phyloP scores from a whole-genome alignment of 2,113 vertebrate species.

The Hyperopisus bebe region DNA sequence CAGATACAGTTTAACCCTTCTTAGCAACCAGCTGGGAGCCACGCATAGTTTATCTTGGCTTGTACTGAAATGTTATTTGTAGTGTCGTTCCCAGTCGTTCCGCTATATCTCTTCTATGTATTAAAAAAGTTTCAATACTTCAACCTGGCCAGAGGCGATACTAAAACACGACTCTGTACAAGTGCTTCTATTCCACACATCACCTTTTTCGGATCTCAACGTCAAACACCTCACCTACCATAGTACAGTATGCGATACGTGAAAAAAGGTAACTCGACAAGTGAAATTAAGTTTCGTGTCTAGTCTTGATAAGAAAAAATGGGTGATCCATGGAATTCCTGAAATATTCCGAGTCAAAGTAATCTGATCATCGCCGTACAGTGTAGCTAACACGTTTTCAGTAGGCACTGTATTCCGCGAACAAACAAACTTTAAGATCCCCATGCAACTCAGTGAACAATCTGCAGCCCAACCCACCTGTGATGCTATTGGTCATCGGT shows the following conservation, averaged over 20 bases:
- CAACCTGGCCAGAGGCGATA: slow-evolving; percentile 29
- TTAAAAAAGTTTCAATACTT: slow-evolving; percentile 36
- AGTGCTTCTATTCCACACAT: slow-evolving; percentile 41
- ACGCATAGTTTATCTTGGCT: slow-evolving; percentile 58
- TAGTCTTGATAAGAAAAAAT: slow-evolving; percentile 48
- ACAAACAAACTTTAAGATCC: slow-evolving; percentile 77
- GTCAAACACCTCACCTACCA: slow-evolving; percentile 39
- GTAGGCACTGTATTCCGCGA: slow-evolving; percentile 66
- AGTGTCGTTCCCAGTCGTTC: slow-evolving; percentile 47
- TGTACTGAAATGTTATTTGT: slow-evolving; percentile 68
- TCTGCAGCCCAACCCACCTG: slow-evolving; percentile 54
- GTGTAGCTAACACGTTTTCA: slow-evolving; percentile 67
- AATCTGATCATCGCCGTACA: slow-evolving; percentile 56
- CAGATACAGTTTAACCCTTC: slow-evolving; percentile 86
- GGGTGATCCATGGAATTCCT: slow-evolving; percentile 48
- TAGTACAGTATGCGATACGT: slow-evolving; percentile 41
- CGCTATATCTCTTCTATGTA: slow-evolving; percentile 43
- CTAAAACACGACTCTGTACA: slow-evolving; percentile 11
- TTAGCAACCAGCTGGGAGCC: slow-evolving; percentile 67
- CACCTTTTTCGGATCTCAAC: slow-evolving; percentile 35
- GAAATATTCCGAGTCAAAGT: slow-evolving; percentile 54
- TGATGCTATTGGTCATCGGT: slow-evolving; percentile 56
- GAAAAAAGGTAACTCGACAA: slow-evolving; percentile 39
- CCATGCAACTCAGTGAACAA: slow-evolving; percentile 60
- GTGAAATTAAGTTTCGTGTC: slow-evolving; percentile 49